phyloP scores from a whole-genome alignment of 2,888 invertebrate genomes.

The Boloria selene region DNA sequence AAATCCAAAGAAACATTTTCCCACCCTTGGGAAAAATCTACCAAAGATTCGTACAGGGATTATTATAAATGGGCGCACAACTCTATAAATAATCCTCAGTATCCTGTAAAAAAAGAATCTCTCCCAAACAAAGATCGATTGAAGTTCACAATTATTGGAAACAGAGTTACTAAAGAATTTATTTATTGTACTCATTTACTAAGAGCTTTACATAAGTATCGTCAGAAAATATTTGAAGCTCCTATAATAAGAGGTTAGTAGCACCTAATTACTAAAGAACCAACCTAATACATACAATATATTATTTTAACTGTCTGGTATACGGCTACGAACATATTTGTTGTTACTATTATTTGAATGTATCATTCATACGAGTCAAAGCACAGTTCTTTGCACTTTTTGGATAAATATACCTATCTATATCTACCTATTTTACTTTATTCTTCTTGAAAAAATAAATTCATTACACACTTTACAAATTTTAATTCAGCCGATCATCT shows the following conservation, averaged over 20 bases:
- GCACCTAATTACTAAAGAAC: too few species aligned
- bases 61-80: conserved; percentile 65
- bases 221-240: conserved; percentile 54
- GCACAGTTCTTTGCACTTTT: too few species aligned
- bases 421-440: too few species aligned
- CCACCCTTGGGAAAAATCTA: conserved; percentile 65
- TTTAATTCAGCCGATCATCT: too few species aligned
- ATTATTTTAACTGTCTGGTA: neutral
- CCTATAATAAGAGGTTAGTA: conserved; percentile 64
- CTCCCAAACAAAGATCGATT: conserved; percentile 42
- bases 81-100: conserved; percentile 59
- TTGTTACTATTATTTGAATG: too few species aligned
- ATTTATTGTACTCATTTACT: conserved; percentile 61
- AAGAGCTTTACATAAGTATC: conserved; percentile 64
- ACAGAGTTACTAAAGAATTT: conserved; percentile 63
- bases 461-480: too few species aligned
- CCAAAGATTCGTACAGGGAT: conserved; percentile 52
- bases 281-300: neutral
- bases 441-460: too few species aligned
- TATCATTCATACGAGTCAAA: too few species aligned
- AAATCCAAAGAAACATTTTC: conserved; percentile 42
- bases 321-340: too few species aligned
- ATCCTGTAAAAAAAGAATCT: conserved; percentile 52
- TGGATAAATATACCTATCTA: too few species aligned
- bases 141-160: conserved; percentile 65